These are phyloP conservation scores for Alloscopus bannaensis DNA, from an alignment of 2,888 invertebrate species.

Conservation along the genomic window DNA sequence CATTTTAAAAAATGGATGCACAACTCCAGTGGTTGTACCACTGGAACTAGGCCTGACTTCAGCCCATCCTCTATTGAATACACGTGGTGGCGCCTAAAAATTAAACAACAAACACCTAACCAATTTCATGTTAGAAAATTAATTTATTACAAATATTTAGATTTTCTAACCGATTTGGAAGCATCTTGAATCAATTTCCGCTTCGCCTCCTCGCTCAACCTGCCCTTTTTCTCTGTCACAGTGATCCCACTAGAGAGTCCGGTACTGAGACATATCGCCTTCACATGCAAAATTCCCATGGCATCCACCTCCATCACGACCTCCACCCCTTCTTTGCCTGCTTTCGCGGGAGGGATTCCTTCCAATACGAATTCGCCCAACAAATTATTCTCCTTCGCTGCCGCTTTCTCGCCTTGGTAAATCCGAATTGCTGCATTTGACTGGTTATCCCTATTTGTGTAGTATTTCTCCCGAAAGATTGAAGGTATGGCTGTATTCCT, in stretches of 20 bases:
- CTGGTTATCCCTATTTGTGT: slow-evolving; percentile 49
- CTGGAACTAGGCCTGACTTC: no score
- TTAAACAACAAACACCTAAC: no score
- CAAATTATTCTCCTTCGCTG: slow-evolving; percentile 32
- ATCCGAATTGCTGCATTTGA: slow-evolving; percentile 21
- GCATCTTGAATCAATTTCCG: slow-evolving; percentile 31
- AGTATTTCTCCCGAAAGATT: slow-evolving; percentile 29
- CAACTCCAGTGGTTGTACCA: no score
- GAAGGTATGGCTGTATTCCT: slow-evolving; percentile 48
- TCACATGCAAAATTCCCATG: slow-evolving; percentile 61
- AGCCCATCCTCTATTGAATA: no score
- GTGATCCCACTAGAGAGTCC: slow-evolving; percentile 31
- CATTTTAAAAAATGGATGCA: no score
- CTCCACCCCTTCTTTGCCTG: slow-evolving; percentile 43
- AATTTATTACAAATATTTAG: no score
- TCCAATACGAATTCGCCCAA: slow-evolving; percentile 57
- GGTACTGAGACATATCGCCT: slow-evolving; percentile 55
- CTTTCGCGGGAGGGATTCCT: slow-evolving; percentile 54
- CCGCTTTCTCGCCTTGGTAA: slow-evolving; percentile 49
- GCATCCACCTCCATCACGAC: slow-evolving; percentile 30
- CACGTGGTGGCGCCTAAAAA: no score
- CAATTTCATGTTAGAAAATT: no score
- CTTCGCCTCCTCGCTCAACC: slow-evolving; percentile 38
- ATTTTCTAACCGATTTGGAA: no score
- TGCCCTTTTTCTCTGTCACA: slow-evolving; percentile 37